A percentile compares a stretch with the other conserved stretches of the same genome.
phyloP scores from a whole-genome alignment of 2,888 invertebrate genomes.

The Empis stercorea region DNA sequence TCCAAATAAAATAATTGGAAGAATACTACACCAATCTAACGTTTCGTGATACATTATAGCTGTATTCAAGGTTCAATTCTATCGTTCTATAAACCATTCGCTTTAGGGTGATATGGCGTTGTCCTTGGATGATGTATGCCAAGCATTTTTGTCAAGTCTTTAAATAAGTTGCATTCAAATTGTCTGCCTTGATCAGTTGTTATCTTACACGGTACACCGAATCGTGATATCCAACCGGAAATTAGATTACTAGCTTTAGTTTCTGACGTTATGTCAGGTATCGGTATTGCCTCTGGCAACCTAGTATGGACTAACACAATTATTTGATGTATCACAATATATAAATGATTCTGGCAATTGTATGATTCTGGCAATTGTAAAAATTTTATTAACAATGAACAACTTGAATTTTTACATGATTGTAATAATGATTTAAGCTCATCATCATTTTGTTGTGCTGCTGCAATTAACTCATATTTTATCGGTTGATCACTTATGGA shows the following conservation, averaged over 20 bases:
- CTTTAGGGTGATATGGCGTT: constrained; percentile 13
- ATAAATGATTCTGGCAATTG: no score
- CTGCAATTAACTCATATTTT: not conserved
- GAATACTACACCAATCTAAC: no score
- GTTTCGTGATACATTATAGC: no score
- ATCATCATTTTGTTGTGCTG: not conserved
- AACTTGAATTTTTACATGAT: no score
- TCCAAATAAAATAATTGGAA: no score
- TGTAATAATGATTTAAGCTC: no score
- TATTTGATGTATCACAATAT: no score
- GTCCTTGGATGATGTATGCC: constrained; percentile 17
- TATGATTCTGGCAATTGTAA: no score
- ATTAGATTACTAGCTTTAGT: not conserved
- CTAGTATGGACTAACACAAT: not conserved
- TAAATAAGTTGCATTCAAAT: constrained; percentile 23
- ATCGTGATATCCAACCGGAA: constrained; percentile 29
- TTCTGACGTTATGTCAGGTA: not conserved
- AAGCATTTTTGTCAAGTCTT: constrained; percentile 15
- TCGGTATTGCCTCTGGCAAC: not conserved
- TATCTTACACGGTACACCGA: constrained; percentile 25
- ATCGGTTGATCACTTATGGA: not conserved
- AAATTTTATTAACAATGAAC: no score
- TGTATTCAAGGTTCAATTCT: constrained; percentile 9
- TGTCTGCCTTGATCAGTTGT: constrained; percentile 28
- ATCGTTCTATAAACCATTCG: constrained; percentile 11